These are phyloP conservation scores for Archocentrus centrarchus DNA, from an alignment of 2,113 vertebrate species.

Conservation along the genomic window DNA sequence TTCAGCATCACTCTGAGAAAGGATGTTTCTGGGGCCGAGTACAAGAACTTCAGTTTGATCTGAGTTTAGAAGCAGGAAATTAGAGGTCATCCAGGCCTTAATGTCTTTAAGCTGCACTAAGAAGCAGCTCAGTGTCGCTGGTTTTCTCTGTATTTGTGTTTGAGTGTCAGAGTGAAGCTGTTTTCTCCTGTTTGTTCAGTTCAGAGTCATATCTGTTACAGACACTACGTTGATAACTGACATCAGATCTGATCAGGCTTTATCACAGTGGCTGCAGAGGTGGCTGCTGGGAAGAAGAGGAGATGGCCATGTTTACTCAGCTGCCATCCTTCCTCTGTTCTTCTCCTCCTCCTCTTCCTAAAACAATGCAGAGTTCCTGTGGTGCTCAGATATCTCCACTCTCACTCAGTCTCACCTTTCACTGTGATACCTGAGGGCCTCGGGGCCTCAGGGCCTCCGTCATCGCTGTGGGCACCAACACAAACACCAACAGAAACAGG, in stretches of 20 bases:
- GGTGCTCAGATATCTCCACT: background rate
- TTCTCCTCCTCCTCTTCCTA: background rate
- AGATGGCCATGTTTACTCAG: constrained; percentile 36
- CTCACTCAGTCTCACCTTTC: background rate
- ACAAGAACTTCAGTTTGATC: too few species aligned
- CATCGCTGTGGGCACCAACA: background rate
- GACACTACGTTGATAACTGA: background rate
- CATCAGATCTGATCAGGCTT: constrained; percentile 5
- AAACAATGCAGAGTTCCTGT: background rate
- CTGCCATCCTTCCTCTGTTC: constrained; percentile 22
- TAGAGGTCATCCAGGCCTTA: too few species aligned
- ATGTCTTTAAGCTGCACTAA: too few species aligned
- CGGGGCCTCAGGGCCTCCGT: background rate
- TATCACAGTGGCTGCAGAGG: background rate
- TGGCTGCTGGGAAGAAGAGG: background rate
- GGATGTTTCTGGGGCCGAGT: background rate
- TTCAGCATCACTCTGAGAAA: background rate
- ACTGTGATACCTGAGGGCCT: constrained; percentile 25
- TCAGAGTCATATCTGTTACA: background rate
- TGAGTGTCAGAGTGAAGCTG: background rate
- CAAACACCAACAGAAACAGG: constrained; percentile 32
- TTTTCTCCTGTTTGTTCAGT: too few species aligned
- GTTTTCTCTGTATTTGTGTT: too few species aligned
- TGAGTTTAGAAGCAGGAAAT: too few species aligned
- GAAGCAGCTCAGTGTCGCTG: too few species aligned